Base-by-base conservation (phyloP, 30 jellyfish, hydroid and myxozoan species). In the Cassiopea andromeda region DNA sequence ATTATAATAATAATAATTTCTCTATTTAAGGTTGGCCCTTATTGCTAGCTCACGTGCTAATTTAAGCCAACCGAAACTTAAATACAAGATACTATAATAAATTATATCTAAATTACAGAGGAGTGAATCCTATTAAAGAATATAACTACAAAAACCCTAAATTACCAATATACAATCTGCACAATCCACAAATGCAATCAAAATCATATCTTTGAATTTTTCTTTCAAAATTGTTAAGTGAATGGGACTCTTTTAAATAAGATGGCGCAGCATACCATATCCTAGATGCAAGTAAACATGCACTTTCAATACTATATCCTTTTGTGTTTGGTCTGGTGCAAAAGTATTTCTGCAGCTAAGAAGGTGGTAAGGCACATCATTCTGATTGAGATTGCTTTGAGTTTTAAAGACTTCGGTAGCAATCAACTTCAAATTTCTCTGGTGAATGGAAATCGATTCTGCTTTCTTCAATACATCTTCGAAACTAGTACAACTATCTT, bases 241-340 rank as follows among this genome's bases (percentile, higher is more conserved):
- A 44, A 69, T 48, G 84, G 84, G 84, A 44, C 84, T 75, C 84
- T 44, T 75, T 75, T 48, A 75, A 44, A n/a, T 43, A 75, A 75
- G 69, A 43, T 43, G 84, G 70, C 84, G 2, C 48, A 7, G 69
- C 84, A 75, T 75, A 44, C 84, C 84, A 7, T 75, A 46, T 75
- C 82, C 82, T 73, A 73, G 82, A 75, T 44, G 44, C 68, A 44
- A 75, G 70, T 44, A 46, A 75, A 75, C 84, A 14, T 45, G 84
- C 69, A 7, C 84, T 75, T 75, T 75, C 84, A 75, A 46, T 7
- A 75, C 84, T 70, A 75, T 75, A 75, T 27, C 84, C 70, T 75
- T 43, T 75, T 44, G 84, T 75, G 46, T 72, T 72, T 72, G 81
- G 81, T 38, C 48, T n/a, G 84, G 84, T 75, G 84, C 84, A 75